Conservation (phyloP, 2,888 invertebrate species). For the Amblyteles armatorius region DNA sequence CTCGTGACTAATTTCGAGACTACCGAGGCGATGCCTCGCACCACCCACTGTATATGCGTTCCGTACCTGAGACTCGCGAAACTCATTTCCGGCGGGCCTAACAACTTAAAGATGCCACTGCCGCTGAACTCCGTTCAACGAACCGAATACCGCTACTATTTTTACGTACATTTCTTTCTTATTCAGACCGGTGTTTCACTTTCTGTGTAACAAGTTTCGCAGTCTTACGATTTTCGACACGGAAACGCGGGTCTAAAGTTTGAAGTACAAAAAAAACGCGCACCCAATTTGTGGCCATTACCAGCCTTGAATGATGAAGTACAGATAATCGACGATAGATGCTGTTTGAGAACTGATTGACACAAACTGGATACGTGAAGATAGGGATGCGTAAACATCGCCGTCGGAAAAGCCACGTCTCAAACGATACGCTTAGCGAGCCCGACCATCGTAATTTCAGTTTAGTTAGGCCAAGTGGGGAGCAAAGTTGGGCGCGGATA, state of each 20-base stretch:
- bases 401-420: background rate
- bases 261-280: background rate
- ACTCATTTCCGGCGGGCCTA: slow-evolving; percentile 63
- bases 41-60: slow-evolving; percentile 26
- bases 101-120: slow-evolving; percentile 59
- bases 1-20: slow-evolving; percentile 64
- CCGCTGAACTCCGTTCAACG: slow-evolving; percentile 4
- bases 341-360: background rate
- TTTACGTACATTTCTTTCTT: background rate
- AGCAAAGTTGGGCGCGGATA: slow-evolving; percentile 46
- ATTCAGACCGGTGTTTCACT: background rate
- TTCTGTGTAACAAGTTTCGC: background rate
- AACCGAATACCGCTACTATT: background rate
- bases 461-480: slow-evolving; percentile 45
- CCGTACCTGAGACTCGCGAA: slow-evolving; percentile 37
- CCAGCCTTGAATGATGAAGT: background rate
- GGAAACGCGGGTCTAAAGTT: background rate
- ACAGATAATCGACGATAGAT: background rate
- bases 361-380: background rate
- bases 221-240: background rate
- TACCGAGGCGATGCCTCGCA: slow-evolving; percentile 16
- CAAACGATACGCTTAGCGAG: slow-evolving; percentile 27
- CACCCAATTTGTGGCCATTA: background rate
- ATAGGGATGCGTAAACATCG: no score
- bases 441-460: slow-evolving; percentile 50